Percentiles rank a stretch among this genome's conserved stretches.
Conservation (phyloP, 2,113 vertebrate species). For the Cichladusa arquata region DNA sequence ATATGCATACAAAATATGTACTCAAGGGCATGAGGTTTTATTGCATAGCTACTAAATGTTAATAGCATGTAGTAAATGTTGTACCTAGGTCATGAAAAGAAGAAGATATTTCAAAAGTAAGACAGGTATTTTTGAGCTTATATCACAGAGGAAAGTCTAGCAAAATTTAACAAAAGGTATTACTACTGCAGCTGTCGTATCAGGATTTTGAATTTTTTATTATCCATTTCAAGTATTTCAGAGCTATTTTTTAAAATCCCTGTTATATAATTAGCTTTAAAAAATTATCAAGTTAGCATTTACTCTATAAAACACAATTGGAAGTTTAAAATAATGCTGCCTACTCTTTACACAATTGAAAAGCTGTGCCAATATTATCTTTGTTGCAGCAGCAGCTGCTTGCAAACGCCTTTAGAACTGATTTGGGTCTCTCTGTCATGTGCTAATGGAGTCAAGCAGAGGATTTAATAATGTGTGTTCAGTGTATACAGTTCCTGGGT, state of each 20-base stretch:
- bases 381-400: neutral
- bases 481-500: neutral
- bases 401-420: slow-evolving; percentile 23
- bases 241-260: slow-evolving; percentile 31
- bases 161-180: slow-evolving; percentile 43
- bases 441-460: neutral
- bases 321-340: neutral
- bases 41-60: neutral
- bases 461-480: neutral
- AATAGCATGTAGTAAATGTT: slow-evolving; percentile 29
- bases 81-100: slow-evolving; percentile 10
- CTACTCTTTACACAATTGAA: neutral
- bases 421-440: neutral
- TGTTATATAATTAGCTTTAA: slow-evolving; percentile 48
- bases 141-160: slow-evolving; percentile 26
- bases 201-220: slow-evolving; percentile 31
- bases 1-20: neutral
- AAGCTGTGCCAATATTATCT: neutral
- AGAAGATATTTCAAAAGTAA: slow-evolving; percentile 35
- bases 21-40: slow-evolving; percentile 13
- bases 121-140: slow-evolving; percentile 17
- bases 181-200: slow-evolving; percentile 10
- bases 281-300: slow-evolving; percentile 1
- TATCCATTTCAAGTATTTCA: slow-evolving; percentile 35
- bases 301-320: neutral